A percentile compares a stretch with the other conserved stretches of the same genome.
phyloP scores from a whole-genome alignment of 1,140 invertebrate genomes.

The Epicauta chinensis region DNA sequence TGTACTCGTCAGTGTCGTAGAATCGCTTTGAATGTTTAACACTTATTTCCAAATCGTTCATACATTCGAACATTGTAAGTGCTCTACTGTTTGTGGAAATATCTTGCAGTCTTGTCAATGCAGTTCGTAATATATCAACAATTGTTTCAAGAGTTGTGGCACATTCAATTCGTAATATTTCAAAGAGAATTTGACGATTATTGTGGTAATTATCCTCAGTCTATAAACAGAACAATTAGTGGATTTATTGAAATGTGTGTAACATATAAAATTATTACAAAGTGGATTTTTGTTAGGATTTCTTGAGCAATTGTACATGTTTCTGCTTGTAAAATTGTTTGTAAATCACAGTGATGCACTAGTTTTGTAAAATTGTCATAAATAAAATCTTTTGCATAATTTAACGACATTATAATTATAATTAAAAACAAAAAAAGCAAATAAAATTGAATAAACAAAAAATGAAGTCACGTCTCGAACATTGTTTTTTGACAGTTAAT shows the following conservation, averaged over 20 bases:
- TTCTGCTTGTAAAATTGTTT: constrained; percentile 1
- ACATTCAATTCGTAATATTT: not conserved
- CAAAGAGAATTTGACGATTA: constrained; percentile 5
- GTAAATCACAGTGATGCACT: constrained; percentile 3
- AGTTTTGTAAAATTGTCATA: constrained; percentile 6
- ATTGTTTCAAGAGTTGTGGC: not conserved
- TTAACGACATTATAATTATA: no score
- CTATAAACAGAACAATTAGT: not conserved
- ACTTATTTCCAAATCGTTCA: not conserved
- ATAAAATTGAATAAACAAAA: no score
- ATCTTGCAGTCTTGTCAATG: not conserved
- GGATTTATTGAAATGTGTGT: no score
- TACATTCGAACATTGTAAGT: not conserved
- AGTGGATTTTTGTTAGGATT: not conserved
- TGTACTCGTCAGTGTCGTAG: constrained; percentile 2
- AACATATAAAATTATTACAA: not conserved
- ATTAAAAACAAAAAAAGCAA: no score
- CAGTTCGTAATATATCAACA: not conserved
- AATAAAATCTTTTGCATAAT: constrained; percentile 2
- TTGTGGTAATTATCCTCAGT: not conserved
- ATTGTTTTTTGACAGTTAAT: no score
- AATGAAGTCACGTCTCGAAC: no score
- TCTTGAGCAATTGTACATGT: not conserved
- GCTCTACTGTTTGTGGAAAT: not conserved
- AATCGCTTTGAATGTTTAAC: constrained; percentile 6